These are phyloP conservation scores for Adoxophyes honmai DNA, from an alignment of 1,140 invertebrate genomes.

Conservation along the genomic window DNA sequence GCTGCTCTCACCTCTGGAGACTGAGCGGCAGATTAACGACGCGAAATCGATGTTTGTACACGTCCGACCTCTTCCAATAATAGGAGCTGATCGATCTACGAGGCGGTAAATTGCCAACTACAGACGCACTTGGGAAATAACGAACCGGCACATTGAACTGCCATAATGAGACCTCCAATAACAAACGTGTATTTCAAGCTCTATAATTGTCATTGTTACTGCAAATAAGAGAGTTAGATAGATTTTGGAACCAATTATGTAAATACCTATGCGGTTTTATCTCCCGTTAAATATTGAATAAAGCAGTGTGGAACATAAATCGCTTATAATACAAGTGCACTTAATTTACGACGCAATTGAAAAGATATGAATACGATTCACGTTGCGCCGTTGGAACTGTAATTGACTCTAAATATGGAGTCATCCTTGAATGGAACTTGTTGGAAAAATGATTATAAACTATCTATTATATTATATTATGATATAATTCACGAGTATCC, in stretches of 20 bases:
- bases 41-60: slow-evolving; percentile 74
- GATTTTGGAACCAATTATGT: neutral
- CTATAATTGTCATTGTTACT: slow-evolving; percentile 31
- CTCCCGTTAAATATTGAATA: neutral
- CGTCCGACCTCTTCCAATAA: slow-evolving; percentile 72
- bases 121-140: slow-evolving; percentile 63
- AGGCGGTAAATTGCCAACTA: slow-evolving; percentile 61
- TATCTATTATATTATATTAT: too few relatives aligned
- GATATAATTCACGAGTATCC: neutral
- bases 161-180: slow-evolving; percentile 37
- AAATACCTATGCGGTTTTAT: neutral
- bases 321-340: neutral
- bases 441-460: neutral
- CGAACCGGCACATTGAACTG: slow-evolving; percentile 45
- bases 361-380: neutral
- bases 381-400: neutral
- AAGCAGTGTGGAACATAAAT: too few relatives aligned
- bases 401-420: slow-evolving; percentile 9
- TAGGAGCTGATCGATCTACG: slow-evolving; percentile 62
- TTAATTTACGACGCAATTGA: slow-evolving; percentile 7
- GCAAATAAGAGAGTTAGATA: slow-evolving; percentile 16
- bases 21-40: slow-evolving; percentile 59
- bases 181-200: slow-evolving; percentile 42
- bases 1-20: slow-evolving; percentile 50
- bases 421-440: slow-evolving; percentile 18